Percentiles rank a stretch among this genome's conserved stretches.
Conservation (phyloP, 2,113 vertebrate genomes). For the Labrus mixtus region DNA sequence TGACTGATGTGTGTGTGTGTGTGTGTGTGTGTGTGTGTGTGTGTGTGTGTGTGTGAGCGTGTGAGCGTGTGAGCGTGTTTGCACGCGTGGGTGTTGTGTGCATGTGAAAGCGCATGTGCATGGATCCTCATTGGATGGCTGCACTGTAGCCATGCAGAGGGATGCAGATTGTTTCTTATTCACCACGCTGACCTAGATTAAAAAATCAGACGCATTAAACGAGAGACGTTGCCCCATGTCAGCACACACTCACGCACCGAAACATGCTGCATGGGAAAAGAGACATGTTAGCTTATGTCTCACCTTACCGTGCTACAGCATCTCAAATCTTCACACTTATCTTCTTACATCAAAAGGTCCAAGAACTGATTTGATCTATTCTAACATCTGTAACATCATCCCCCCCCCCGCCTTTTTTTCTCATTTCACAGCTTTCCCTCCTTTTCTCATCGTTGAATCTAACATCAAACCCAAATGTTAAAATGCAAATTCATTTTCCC, state of each 20-base stretch:
- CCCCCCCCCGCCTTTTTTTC: conserved; percentile 18
- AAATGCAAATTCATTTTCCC: conserved; percentile 78
- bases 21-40: too few species aligned
- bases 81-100: conserved; percentile 30
- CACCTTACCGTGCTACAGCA: conserved; percentile 18
- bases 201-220: conserved; percentile 46
- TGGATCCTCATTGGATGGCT: conserved; percentile 47
- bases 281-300: conserved; percentile 15
- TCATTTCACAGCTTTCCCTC: conserved; percentile 43
- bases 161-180: conserved; percentile 75
- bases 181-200: conserved; percentile 79
- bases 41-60: conserved; percentile 14
- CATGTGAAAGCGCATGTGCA: conserved; percentile 22
- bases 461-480: conserved; percentile 78
- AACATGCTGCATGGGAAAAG: conserved; percentile 5
- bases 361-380: conserved; percentile 45
- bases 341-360: conserved; percentile 39
- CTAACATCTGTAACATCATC: conserved; percentile 46
- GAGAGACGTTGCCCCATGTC: conserved; percentile 24
- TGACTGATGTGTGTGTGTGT: conserved; percentile 27
- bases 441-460: conserved; percentile 68
- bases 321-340: conserved; percentile 24
- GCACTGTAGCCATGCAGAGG: conserved; percentile 68
- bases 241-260: conserved; percentile 31
- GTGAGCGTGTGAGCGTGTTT: background rate